phyloP scores from a whole-genome alignment of 2,797 vertebrate genomes.

The Onychomys leucogaster region DNA sequence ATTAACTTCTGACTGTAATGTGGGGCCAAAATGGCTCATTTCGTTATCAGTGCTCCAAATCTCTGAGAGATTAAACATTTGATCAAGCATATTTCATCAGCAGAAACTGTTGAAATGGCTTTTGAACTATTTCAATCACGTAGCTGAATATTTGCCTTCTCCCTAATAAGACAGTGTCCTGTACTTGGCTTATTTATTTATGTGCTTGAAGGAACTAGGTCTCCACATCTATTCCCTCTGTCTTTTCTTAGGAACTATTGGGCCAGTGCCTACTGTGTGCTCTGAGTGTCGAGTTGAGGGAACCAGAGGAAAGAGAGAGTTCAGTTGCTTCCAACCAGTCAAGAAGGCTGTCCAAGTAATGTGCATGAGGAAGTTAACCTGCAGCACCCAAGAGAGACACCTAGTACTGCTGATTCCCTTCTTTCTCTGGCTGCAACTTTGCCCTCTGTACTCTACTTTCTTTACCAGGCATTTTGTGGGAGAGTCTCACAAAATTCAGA shows the following conservation, averaged over 20 bases:
- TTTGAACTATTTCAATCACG: slow-evolving; percentile 78
- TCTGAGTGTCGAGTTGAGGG: background rate
- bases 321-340: background rate
- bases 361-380: background rate
- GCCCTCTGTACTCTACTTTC: background rate
- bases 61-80: slow-evolving; percentile 82
- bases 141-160: slow-evolving; percentile 74
- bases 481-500: background rate
- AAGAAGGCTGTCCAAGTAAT: background rate
- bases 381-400: background rate
- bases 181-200: slow-evolving; percentile 73
- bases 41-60: slow-evolving; percentile 79
- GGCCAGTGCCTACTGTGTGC: slow-evolving; percentile 55
- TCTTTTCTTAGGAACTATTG: slow-evolving; percentile 55
- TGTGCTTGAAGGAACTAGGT: slow-evolving; percentile 65
- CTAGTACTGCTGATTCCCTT: background rate
- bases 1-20: slow-evolving; percentile 76
- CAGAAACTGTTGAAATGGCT: slow-evolving; percentile 76
- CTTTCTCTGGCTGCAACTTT: background rate
- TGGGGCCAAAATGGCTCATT: slow-evolving; percentile 54
- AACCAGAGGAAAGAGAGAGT: slow-evolving; percentile 24
- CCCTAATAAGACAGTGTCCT: slow-evolving; percentile 71
- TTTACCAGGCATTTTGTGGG: background rate
- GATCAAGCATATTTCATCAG: slow-evolving; percentile 81
- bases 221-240: slow-evolving; percentile 48